Evolutionary conservation across 1,140 invertebrate species (phyloP).

Genomic region (Nymphalis io): DNA sequence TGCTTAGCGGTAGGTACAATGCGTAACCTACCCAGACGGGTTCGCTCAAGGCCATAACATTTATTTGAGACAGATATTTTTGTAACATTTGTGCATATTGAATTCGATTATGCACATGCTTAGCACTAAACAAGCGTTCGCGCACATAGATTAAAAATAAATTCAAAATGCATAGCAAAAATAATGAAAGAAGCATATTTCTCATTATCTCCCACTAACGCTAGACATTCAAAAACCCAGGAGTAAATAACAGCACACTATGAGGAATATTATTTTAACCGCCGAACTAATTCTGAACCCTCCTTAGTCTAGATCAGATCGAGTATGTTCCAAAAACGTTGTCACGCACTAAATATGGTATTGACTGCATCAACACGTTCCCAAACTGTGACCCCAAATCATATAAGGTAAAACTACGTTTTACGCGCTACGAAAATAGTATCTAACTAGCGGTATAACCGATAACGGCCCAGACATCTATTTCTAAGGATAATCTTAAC

Average conservation of each 20-base stretch:
- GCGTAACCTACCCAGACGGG: too few relatives aligned
- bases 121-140: constrained; percentile 38
- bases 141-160: constrained; percentile 39
- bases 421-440: constrained; percentile 7
- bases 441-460: constrained; percentile 19
- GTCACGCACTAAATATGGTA: constrained; percentile 3
- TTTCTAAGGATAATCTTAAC: constrained; percentile 38
- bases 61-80: not conserved
- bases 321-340: not conserved
- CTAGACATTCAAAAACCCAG: constrained; percentile 55
- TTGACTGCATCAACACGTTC: constrained; percentile 35
- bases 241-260: constrained; percentile 61
- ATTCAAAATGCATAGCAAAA: constrained; percentile 71
- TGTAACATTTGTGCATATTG: not conserved
- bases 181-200: constrained; percentile 60
- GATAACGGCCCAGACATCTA: constrained; percentile 35
- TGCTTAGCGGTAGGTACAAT: too few relatives aligned
- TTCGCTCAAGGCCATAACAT: too few relatives aligned
- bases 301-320: constrained; percentile 11
- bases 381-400: constrained; percentile 14
- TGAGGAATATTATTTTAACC: constrained; percentile 27
- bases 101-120: not conserved
- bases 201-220: constrained; percentile 38
- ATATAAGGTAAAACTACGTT: constrained; percentile 1
- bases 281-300: constrained; percentile 35